Percentiles rank a stretch among this genome's conserved stretches.
Conservation (phyloP, 2,888 invertebrate species). For the Drosophila rellima region DNA sequence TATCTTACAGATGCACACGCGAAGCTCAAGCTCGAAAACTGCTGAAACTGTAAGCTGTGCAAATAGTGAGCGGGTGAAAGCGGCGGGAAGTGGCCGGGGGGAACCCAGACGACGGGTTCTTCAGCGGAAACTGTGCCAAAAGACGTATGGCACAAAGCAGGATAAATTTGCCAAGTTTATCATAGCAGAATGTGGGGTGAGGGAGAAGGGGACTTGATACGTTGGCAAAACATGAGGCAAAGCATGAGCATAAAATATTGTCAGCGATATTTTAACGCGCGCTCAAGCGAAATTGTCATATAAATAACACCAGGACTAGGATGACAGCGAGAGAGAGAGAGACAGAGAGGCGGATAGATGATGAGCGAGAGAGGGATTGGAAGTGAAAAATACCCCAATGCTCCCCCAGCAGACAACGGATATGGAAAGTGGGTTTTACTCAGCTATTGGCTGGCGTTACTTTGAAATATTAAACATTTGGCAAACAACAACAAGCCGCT, state of each 20-base stretch:
- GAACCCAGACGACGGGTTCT: conserved; percentile 11
- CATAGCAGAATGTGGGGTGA: conserved; percentile 56
- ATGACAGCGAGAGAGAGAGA: neutral
- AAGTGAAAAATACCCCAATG: neutral
- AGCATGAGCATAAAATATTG: conserved; percentile 80
- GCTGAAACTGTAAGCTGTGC: conserved; percentile 73
- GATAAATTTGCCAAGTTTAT: conserved; percentile 82
- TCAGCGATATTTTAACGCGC: conserved; percentile 81
- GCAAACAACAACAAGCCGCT: conserved; percentile 67
- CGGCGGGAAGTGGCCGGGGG: no score
- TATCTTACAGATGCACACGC: conserved; percentile 67
- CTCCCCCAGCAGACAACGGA: conserved; percentile 15
- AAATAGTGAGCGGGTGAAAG: conserved; percentile 56
- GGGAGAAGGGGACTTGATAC: conserved; percentile 29
- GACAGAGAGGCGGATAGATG: neutral
- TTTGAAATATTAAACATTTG: conserved; percentile 81
- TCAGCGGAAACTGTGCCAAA: conserved; percentile 74
- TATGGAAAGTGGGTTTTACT: conserved; percentile 52
- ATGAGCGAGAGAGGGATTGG: neutral
- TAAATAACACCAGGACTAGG: conserved; percentile 69
- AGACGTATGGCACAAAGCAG: conserved; percentile 81
- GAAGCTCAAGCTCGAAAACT: conserved; percentile 40
- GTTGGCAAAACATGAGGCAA: conserved; percentile 80
- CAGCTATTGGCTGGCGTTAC: conserved; percentile 69
- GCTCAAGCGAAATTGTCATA: conserved; percentile 81